Conservation (phyloP, 2,113 vertebrate genomes). For the Sphaerodactylus townsendi region DNA sequence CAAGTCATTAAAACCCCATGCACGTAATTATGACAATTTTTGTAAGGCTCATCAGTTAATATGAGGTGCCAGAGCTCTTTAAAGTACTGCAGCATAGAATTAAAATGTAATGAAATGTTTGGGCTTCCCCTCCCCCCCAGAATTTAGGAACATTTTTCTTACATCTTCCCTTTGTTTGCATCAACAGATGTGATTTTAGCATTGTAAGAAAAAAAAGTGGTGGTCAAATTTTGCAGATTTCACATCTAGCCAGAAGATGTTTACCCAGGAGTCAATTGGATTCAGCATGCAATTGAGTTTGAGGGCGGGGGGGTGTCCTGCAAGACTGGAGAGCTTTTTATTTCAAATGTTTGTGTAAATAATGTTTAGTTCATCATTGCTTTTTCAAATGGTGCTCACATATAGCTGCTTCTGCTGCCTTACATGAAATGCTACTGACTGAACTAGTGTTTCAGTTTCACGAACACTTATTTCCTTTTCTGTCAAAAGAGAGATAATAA, state of each 20-base stretch:
- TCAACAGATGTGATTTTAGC: slow-evolving; percentile 14
- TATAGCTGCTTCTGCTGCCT: slow-evolving; percentile 20
- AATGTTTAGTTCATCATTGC: slow-evolving; percentile 45
- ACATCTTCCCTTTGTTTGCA: background rate
- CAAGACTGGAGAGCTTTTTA: slow-evolving; percentile 26
- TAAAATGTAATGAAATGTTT: slow-evolving; percentile 50
- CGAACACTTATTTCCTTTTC: background rate
- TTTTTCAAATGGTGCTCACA: slow-evolving; percentile 45
- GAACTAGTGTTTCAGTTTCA: slow-evolving; percentile 17
- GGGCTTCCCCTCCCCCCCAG: slow-evolving; percentile 2
- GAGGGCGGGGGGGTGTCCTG: slow-evolving; percentile 27
- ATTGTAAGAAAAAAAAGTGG: slow-evolving; percentile 16
- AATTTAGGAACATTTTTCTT: background rate
- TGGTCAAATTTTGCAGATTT: slow-evolving; percentile 43
- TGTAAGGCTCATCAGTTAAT: slow-evolving; percentile 36
- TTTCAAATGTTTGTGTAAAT: slow-evolving; percentile 50
- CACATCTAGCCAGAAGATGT: slow-evolving; percentile 27
- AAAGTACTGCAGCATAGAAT: slow-evolving; percentile 35
- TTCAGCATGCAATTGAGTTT: background rate
- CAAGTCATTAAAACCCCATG: background rate
- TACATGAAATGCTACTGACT: slow-evolving; percentile 38
- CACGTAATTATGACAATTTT: slow-evolving; percentile 35
- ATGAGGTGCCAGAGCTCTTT: slow-evolving; percentile 34
- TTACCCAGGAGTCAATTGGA: slow-evolving; percentile 25
- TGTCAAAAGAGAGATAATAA: background rate